Evolutionary conservation across 2,113 vertebrate genomes (phyloP), one percentile per base, ranked within the genome.

Genomic region (Apaloderma vittatum): DNA sequence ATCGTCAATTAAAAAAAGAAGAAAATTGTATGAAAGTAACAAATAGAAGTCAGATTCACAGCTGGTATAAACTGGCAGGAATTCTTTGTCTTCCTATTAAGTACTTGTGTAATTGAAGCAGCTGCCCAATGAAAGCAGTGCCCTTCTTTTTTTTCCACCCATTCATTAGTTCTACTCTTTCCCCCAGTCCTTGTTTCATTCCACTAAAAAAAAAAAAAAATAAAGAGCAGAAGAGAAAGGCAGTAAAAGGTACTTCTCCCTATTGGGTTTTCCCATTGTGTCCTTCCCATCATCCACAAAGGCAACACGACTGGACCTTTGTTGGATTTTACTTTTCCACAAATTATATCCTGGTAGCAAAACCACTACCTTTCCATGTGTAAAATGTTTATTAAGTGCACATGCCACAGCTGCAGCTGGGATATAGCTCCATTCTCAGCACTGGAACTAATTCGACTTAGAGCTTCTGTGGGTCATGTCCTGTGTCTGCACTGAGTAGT

Each of bases 321-420:
- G 26, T 48, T 77, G 12, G 65, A 23, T 55, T 89, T 83, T 46
- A 45, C 8, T 66, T 85, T 61, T 30, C 46, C 36, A 66, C 46
- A 58, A 16, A 72, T 75, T 59, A 51, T 13, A 91, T 59, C 52
- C 48, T 22, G 20, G 59, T 30, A 80, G 59, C n/a, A 91, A 93
- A 89, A 36, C 5, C 58, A 19, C 18, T 0, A 0, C 22, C 26
- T 65, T 87, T 78, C 34, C 29, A 21, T 18, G 9, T 2, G 32
- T 13, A 18, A 51, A 55, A 48, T 34, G 45, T 13, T 67, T 74
- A 40, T 32, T 52, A 32, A 17, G 52, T 72, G 58, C 20, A 13
- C 11, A 14, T 14, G 40, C 12, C 12, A n/a, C 49, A 89, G n/a
- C 57, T 67, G 68, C 52, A 86, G 43, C 40, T 72, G 65, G 70